Evolutionary conservation across 2,113 vertebrate genomes (phyloP).

Genomic region (Actenoides lindsayi): DNA sequence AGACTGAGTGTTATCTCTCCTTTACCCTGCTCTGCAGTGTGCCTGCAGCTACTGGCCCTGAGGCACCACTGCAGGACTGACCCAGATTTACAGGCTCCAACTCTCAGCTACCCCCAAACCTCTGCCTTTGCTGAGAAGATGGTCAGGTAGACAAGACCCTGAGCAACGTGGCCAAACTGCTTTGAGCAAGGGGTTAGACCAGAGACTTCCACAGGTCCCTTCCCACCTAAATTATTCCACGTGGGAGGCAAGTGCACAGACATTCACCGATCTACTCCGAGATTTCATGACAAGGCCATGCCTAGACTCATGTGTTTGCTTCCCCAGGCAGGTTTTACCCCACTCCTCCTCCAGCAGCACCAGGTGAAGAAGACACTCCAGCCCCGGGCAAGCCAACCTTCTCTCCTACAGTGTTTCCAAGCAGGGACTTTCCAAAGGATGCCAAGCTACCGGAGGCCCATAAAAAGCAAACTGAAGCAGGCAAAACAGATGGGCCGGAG

Average conservation of each 20-base stretch:
- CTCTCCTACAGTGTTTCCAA: neutral
- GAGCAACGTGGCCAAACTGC: neutral
- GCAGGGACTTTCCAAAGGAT: slow-evolving; percentile 31
- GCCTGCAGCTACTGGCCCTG: rapidly evolving
- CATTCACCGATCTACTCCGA: neutral
- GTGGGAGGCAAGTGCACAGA: neutral
- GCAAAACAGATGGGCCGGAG: slow-evolving; percentile 70
- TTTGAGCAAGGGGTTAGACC: neutral
- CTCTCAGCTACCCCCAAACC: neutral
- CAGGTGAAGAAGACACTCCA: neutral
- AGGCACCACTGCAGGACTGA: rapidly evolving
- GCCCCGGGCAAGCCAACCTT: neutral
- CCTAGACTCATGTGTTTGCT: neutral
- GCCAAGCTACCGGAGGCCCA: neutral
- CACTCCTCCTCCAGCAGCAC: neutral
- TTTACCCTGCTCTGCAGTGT: neutral
- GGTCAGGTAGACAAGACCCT: neutral
- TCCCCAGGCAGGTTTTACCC: neutral
- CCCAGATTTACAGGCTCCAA: neutral
- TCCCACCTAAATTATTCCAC: neutral
- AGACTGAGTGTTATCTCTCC: neutral
- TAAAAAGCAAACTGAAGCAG: slow-evolving; percentile 47
- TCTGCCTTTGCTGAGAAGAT: neutral
- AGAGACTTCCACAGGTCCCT: neutral
- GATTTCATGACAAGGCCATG: neutral